Evolutionary conservation across 2,888 invertebrate species (phyloP).

Genomic region (Nomada flava): DNA sequence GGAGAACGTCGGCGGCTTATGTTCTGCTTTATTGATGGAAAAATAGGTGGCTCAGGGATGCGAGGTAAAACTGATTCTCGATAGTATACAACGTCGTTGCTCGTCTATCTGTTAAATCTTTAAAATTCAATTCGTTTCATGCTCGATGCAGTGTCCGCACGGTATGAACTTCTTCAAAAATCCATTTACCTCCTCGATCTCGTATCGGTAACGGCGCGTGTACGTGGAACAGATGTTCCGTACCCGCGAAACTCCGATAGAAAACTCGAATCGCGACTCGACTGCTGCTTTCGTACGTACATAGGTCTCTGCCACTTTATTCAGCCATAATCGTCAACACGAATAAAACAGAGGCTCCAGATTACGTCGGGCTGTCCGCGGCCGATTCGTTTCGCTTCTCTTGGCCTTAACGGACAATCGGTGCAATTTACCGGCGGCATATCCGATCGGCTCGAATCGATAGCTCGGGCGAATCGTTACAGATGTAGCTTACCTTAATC

Average conservation of each 20-base stretch:
- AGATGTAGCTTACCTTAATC: constrained; percentile 65
- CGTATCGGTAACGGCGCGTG: neutral
- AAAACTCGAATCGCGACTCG: neutral
- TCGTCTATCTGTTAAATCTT: neutral
- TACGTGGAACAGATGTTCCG: neutral
- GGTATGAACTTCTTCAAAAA: neutral
- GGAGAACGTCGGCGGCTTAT: neutral
- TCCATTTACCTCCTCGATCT: neutral
- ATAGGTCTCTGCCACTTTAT: neutral
- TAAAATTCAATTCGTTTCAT: constrained; percentile 1
- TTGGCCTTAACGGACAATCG: constrained; percentile 29
- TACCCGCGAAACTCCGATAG: neutral
- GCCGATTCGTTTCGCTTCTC: constrained; percentile 4
- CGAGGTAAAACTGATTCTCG: neutral
- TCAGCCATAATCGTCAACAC: neutral
- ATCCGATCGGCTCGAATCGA: constrained; percentile 42
- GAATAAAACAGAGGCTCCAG: neutral
- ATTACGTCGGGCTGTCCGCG: neutral
- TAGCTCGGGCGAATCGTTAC: constrained; percentile 47
- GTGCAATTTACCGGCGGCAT: constrained; percentile 31
- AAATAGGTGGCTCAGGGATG: neutral
- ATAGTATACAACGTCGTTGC: neutral
- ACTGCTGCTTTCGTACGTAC: constrained; percentile 4
- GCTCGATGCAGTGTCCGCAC: neutral
- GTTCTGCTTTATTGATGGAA: neutral